Evolutionary conservation across 1,140 invertebrate genomes (phyloP).

Genomic region (Drosophila nigromelanica): DNA sequence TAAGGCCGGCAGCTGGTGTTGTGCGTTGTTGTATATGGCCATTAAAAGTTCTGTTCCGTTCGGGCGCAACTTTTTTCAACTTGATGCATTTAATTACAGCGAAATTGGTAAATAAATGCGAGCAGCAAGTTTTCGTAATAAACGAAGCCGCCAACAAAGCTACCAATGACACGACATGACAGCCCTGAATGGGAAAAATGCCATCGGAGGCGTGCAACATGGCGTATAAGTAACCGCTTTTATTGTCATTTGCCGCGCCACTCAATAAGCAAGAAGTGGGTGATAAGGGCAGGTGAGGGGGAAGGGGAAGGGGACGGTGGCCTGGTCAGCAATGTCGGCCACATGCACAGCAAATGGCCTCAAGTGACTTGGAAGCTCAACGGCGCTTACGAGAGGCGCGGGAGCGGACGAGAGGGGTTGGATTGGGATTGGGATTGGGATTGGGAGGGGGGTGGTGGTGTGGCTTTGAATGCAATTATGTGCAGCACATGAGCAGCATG

Average conservation of each 20-base stretch:
- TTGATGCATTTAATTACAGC: conserved; percentile 45
- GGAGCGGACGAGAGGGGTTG: background rate
- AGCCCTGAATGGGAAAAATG: conserved; percentile 9
- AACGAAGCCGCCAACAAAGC: conserved; percentile 32
- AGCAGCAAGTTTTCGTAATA: background rate
- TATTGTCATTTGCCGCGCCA: conserved; percentile 65
- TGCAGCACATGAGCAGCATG: conserved; percentile 68
- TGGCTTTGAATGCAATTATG: conserved; percentile 77
- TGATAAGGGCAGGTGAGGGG: too few species aligned
- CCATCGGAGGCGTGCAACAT: conserved; percentile 39
- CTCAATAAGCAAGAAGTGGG: conserved; percentile 41
- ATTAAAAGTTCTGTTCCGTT: conserved; percentile 35
- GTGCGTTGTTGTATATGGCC: background rate
- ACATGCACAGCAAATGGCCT: conserved; percentile 29
- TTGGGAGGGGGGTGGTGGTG: background rate
- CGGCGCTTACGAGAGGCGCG: background rate
- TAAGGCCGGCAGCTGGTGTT: background rate
- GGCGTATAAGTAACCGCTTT: conserved; percentile 72
- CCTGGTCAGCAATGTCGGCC: conserved; percentile 39
- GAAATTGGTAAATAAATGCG: conserved; percentile 29
- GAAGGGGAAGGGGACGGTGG: too few species aligned
- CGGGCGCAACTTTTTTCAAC: background rate
- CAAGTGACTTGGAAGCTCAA: conserved; percentile 17
- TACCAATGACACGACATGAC: conserved; percentile 35
- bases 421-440: background rate